Evolutionary conservation across 2,113 vertebrate genomes (phyloP).

Genomic region (Pipa parva): DNA sequence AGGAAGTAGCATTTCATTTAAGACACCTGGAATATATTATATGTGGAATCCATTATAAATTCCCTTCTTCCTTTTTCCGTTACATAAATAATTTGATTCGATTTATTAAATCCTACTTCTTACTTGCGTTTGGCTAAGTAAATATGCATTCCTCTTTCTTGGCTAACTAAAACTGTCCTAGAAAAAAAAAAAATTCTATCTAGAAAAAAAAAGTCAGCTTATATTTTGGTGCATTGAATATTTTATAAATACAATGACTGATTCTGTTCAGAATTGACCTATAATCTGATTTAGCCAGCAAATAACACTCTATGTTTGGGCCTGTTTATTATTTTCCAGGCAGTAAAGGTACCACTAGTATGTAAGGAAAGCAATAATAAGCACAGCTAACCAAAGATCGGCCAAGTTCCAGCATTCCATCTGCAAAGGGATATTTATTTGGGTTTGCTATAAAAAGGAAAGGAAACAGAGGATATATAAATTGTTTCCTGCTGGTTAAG

Average conservation of each 20-base stretch:
- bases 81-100: slow-evolving; percentile 6
- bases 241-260: too few species aligned
- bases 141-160: not conserved
- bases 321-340: not conserved
- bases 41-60: slow-evolving; percentile 3
- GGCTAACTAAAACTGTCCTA: not conserved
- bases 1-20: slow-evolving; percentile 4
- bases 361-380: not conserved
- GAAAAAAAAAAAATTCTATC: too few species aligned
- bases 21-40: slow-evolving; percentile 30
- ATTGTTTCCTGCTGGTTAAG: slow-evolving; percentile 7
- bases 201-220: not conserved
- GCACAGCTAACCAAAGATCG: not conserved
- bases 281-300: not conserved
- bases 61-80: not conserved
- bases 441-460: slow-evolving; percentile 5
- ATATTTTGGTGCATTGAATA: not conserved
- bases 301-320: not conserved
- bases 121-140: not conserved
- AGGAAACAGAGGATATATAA: not conserved
- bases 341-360: slow-evolving; percentile 10
- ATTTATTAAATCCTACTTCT: not conserved
- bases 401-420: not conserved
- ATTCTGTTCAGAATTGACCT: too few species aligned
- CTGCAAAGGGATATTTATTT: slow-evolving; percentile 24